These are phyloP conservation scores for Helleia helle DNA, from an alignment of 2,888 invertebrate species.

Conservation along the genomic window DNA sequence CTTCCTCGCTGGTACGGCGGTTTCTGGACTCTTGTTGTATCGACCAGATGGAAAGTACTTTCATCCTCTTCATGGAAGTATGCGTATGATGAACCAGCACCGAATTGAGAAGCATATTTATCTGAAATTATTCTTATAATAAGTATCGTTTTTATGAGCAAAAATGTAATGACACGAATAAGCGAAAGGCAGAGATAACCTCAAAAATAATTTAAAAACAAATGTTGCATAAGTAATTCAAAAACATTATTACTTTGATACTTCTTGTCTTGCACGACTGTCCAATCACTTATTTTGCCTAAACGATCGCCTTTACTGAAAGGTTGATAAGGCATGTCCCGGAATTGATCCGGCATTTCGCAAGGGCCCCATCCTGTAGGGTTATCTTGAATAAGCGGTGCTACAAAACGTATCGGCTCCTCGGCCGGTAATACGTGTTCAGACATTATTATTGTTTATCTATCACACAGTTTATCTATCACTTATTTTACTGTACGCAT, in stretches of 20 bases:
- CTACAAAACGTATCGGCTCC: constrained; percentile 78
- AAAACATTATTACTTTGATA: constrained; percentile 82
- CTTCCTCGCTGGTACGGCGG: constrained; percentile 95
- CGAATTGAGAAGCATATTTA: constrained; percentile 94
- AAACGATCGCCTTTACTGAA: constrained; percentile 98
- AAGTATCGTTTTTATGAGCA: background rate
- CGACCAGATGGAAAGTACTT: constrained; percentile 97
- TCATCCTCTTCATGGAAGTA: constrained; percentile 99
- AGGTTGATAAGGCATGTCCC: constrained; percentile 98
- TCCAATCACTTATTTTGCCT: constrained; percentile 99
- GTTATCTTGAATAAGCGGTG: constrained; percentile 87
- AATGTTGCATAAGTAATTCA: background rate
- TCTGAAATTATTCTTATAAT: constrained; percentile 56
- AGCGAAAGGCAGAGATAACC: too few relatives aligned
- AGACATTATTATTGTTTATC: constrained; percentile 40
- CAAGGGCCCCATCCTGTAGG: constrained; percentile 97
- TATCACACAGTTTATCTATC: constrained; percentile 3
- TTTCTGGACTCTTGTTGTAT: constrained; percentile 91
- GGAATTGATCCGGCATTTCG: constrained; percentile 93
- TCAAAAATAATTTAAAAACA: constrained; percentile 16
- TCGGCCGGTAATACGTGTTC: constrained; percentile 72
- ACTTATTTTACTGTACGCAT: constrained; percentile 16
- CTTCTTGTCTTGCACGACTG: constrained; percentile 95
- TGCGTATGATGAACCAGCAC: constrained; percentile 96
- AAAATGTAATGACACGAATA: too few relatives aligned